These are phyloP conservation scores for Jordanella pulchra DNA, from an alignment of 2,797 vertebrate genomes.

Conservation along the genomic window DNA sequence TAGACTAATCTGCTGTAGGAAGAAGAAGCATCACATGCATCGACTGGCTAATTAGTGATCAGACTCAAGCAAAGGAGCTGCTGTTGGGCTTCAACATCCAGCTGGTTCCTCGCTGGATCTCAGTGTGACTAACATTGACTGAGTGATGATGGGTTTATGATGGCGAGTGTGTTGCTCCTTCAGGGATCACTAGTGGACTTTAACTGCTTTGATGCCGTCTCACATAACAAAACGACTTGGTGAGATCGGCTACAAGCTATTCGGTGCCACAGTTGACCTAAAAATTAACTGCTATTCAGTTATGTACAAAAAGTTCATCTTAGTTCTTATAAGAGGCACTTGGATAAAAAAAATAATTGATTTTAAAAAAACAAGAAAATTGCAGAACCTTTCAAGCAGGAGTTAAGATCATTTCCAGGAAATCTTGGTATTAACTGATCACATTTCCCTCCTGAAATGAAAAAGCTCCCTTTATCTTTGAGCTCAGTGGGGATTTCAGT, in stretches of 20 bases:
- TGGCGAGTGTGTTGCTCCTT: no score
- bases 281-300: neutral
- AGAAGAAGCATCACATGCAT: no score
- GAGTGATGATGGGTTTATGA: no score
- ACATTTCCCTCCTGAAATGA: slow-evolving; percentile 54
- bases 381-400: slow-evolving; percentile 23
- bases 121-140: no score
- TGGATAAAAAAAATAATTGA: slow-evolving; percentile 14
- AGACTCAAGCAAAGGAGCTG: no score
- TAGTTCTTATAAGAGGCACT: neutral
- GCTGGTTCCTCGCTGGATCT: no score
- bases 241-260: neutral
- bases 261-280: neutral
- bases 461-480: slow-evolving; percentile 50
- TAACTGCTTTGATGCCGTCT: no score
- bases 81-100: no score
- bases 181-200: no score
- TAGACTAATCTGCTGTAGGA: no score
- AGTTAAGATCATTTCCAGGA: slow-evolving; percentile 40
- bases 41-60: no score
- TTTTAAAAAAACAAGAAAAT: slow-evolving; percentile 33
- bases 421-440: slow-evolving; percentile 60
- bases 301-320: neutral
- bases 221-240: no score
- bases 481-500: slow-evolving; percentile 37